Percentiles rank a stretch among this genome's conserved stretches.
Conservation (phyloP, 1,140 invertebrate genomes). For the Cephus cinctus region DNA sequence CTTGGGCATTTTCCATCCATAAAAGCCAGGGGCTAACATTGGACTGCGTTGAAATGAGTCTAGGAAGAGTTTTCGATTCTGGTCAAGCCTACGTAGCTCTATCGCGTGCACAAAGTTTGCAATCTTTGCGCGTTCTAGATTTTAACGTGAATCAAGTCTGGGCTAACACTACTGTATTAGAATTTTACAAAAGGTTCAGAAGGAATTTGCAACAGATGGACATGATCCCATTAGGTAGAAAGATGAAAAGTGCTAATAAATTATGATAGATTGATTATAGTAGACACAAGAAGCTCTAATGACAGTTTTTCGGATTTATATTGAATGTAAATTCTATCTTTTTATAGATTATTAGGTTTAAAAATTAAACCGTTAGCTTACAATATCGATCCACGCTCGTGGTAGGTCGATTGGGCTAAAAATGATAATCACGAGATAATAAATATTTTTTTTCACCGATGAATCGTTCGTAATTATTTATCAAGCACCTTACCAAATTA, state of each 20-base stretch:
- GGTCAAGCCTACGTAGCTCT: conserved; percentile 96
- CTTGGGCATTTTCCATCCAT: conserved; percentile 97
- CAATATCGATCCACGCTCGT: too few relatives aligned
- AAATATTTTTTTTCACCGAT: too few relatives aligned
- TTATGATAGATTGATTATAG: too few relatives aligned
- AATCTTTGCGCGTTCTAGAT: conserved; percentile 82
- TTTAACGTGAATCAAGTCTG: conserved; percentile 85
- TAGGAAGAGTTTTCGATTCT: conserved; percentile 87
- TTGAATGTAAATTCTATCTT: too few relatives aligned
- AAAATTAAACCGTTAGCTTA: too few relatives aligned
- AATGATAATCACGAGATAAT: too few relatives aligned
- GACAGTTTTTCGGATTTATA: too few relatives aligned
- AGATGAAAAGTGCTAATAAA: conserved; percentile 49
- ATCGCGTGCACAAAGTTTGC: conserved; percentile 84
- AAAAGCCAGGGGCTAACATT: conserved; percentile 94
- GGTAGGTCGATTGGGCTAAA: too few relatives aligned
- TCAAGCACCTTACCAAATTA: too few relatives aligned
- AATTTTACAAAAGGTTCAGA: conserved; percentile 77
- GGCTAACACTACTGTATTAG: conserved; percentile 82
- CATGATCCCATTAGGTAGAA: conserved; percentile 66
- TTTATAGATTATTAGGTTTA: too few relatives aligned
- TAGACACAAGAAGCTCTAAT: too few relatives aligned
- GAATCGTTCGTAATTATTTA: too few relatives aligned
- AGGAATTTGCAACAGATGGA: conserved; percentile 63
- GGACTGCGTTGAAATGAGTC: conserved; percentile 93